Conservation (phyloP, 1,140 invertebrate genomes). For the Phenacoccus solenopsis region DNA sequence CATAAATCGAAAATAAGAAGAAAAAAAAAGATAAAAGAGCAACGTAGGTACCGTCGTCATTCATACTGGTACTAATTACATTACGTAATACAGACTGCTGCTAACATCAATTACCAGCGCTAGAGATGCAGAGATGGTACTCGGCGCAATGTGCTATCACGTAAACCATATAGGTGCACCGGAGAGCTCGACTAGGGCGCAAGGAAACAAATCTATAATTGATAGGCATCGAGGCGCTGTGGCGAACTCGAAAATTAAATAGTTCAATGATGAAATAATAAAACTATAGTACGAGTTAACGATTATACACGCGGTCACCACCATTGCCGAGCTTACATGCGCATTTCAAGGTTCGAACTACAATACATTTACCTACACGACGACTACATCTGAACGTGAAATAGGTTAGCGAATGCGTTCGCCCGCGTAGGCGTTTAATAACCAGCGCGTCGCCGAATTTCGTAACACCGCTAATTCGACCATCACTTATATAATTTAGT, state of each 20-base stretch:
- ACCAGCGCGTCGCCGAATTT: neutral
- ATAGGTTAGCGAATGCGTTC: neutral
- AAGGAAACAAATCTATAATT: too few relatives aligned
- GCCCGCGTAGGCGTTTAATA: neutral
- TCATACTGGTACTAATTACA: neutral
- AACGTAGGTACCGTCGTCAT: neutral
- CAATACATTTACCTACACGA: neutral
- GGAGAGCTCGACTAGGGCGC: too few relatives aligned
- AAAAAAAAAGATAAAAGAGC: too few relatives aligned
- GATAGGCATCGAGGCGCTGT: too few relatives aligned
- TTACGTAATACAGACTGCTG: too few relatives aligned
- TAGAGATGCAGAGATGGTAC: too few relatives aligned
- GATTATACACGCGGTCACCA: neutral
- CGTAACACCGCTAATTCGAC: neutral
- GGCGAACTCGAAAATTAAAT: neutral
- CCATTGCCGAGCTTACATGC: neutral
- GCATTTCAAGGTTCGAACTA: neutral
- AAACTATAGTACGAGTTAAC: neutral
- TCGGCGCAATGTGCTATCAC: too few relatives aligned
- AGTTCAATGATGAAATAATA: slow-evolving; percentile 3
- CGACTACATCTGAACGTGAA: neutral
- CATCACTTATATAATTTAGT: neutral
- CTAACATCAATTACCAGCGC: too few relatives aligned
- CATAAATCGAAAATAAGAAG: too few relatives aligned
- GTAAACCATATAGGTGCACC: too few relatives aligned